Evolutionary conservation across 1,140 invertebrate genomes (phyloP).

Genomic region (Trypoxylus dichotomus): DNA sequence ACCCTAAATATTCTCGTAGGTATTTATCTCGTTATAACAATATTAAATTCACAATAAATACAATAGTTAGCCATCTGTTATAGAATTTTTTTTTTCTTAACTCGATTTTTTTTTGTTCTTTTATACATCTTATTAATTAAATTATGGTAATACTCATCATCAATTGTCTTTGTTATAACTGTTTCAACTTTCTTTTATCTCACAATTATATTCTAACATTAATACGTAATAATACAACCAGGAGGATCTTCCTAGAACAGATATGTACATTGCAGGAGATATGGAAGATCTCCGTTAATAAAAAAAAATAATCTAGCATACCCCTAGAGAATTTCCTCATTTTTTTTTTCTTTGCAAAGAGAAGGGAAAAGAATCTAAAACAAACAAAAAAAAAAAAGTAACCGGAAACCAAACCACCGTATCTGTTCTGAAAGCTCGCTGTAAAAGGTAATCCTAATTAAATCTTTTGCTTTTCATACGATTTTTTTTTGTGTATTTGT

Average conservation of each 20-base stretch:
- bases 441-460: not conserved
- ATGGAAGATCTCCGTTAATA: no score
- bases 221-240: no score
- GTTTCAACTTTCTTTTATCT: not conserved
- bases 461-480: not conserved
- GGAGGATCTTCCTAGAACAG: no score
- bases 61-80: not conserved
- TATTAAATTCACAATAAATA: conserved; percentile 7
- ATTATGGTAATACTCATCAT: not conserved
- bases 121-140: not conserved
- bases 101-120: not conserved
- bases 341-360: no score
- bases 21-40: not conserved
- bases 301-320: no score
- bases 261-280: no score
- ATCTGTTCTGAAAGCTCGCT: not conserved
- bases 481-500: not conserved
- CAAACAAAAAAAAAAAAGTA: no score
- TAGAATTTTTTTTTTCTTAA: not conserved
- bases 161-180: not conserved
- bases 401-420: no score
- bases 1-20: not conserved
- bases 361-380: no score
- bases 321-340: no score
- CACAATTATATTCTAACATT: no score